These are phyloP conservation scores for Bolinopsis microptera DNA, from an alignment of 37 sponge, comb jelly and placozoan species.

Conservation along the genomic window DNA sequence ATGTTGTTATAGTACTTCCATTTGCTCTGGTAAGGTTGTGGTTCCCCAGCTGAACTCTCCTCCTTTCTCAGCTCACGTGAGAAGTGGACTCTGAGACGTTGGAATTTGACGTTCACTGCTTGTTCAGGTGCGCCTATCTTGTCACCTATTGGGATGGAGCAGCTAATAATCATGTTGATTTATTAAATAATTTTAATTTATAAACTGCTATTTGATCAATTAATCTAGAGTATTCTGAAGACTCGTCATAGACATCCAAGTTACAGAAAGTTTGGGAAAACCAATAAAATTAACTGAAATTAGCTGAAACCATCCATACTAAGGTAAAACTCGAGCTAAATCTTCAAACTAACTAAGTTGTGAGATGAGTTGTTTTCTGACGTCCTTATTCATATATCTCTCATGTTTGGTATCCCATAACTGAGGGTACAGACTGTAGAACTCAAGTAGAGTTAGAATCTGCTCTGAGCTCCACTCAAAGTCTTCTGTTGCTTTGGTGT, in stretches of 20 bases:
- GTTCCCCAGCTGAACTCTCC: neutral
- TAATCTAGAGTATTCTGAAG: too few species aligned
- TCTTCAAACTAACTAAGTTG: neutral
- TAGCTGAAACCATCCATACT: too few species aligned
- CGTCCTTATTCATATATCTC: slow-evolving; percentile 57
- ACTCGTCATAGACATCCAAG: too few species aligned
- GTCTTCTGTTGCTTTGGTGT: neutral
- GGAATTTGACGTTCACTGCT: slow-evolving; percentile 61
- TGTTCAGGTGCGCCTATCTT: neutral
- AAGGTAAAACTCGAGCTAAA: too few species aligned
- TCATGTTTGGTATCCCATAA: slow-evolving; percentile 65
- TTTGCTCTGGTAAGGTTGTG: slow-evolving; percentile 60
- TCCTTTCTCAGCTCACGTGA: slow-evolving; percentile 40
- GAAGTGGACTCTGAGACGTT: slow-evolving; percentile 44
- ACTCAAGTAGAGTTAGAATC: slow-evolving; percentile 38
- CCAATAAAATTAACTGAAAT: too few species aligned
- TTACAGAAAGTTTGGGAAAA: too few species aligned
- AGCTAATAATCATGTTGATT: too few species aligned
- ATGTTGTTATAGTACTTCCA: slow-evolving; percentile 65
- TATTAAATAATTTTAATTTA: too few species aligned
- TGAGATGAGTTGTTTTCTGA: slow-evolving; percentile 33
- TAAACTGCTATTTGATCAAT: too few species aligned
- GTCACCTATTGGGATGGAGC: neutral
- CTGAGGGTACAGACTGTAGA: slow-evolving; percentile 53
- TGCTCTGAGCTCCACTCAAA: slow-evolving; percentile 46